Base-by-base conservation (phyloP, 1,140 invertebrate genomes). In the Lethrus apterus region DNA sequence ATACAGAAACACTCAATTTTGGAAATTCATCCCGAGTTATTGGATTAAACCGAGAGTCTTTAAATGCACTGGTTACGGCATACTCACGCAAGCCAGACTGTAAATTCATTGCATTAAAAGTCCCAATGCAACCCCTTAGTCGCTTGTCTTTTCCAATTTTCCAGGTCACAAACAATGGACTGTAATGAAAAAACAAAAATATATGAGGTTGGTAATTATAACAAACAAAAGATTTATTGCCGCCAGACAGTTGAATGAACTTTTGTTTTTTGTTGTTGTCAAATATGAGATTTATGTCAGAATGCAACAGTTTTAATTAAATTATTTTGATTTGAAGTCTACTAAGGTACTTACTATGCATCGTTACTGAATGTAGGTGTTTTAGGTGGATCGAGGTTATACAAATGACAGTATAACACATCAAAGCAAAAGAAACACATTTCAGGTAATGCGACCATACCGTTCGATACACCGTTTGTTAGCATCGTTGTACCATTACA, bases 361-460 rank as follows among this genome's bases (percentile, higher is more conserved):
- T 96, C 92, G 67, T 95, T 95, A 64, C 87, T 87, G 68, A 97
- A 96, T 66, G 84, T 82, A 35, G 89, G 89, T 52, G 81, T 75
- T 69, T 86, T 88, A 50, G 92, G 93, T 50, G 88, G 83, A 56
- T 94, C 89, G 62, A 91, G 78, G 64, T 86, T 91, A 71, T 96
- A 84, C 58, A 97, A 77, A 72, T 96, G 89, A 69, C 83, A 84
- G 70, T 94, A 92, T 41, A 98, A 79, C 48, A 96, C 92, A 73
- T 98, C 93, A 74, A 97, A 98, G 79, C 94, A 98, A 74, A 89
- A 98, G 74, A 90, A 93, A 67, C 90, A 94, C 94, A 98, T 98
- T 69, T 96, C 92, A 36, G 88, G 84, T 65, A 85, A 81, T 45
- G 89, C 89, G 26, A 95, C 83, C 68, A 80, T 65, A 71, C 77